These are phyloP conservation scores for Novumbra hubbsi DNA, from an alignment of 2,797 vertebrate species.

Conservation along the genomic window DNA sequence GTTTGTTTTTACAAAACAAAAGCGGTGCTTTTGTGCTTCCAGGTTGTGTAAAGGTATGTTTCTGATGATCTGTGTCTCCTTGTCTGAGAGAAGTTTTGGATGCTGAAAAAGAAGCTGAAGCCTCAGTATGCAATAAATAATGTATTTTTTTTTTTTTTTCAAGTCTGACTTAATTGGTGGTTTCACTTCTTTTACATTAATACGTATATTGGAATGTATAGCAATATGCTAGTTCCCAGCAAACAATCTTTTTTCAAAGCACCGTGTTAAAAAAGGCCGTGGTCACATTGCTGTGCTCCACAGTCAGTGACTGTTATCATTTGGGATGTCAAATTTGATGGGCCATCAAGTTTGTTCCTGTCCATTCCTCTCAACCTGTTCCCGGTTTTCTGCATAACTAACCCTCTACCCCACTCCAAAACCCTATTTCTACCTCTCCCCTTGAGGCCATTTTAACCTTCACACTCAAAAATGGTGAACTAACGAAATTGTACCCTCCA, in stretches of 20 bases:
- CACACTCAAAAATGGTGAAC: slow-evolving; percentile 14
- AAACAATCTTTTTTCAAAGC: neutral
- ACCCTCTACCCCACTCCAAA: slow-evolving; percentile 5
- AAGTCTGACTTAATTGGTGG: neutral
- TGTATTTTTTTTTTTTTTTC: neutral
- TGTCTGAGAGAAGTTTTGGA: no score
- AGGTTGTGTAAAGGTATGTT: neutral
- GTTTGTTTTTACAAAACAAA: neutral
- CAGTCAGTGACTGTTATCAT: slow-evolving; percentile 14
- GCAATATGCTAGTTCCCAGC: neutral
- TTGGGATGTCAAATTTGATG: slow-evolving; percentile 1
- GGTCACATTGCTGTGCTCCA: neutral
- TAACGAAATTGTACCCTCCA: neutral
- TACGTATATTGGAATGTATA: neutral
- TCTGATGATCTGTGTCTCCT: neutral
- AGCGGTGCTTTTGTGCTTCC: neutral
- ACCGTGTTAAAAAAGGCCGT: neutral
- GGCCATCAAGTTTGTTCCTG: slow-evolving; percentile 8
- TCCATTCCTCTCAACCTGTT: slow-evolving; percentile 8
- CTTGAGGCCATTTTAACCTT: slow-evolving; percentile 3
- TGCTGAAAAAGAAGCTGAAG: no score
- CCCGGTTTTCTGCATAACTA: slow-evolving; percentile 11
- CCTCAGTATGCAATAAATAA: neutral
- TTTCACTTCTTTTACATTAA: neutral
- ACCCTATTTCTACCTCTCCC: slow-evolving; percentile 21